These are phyloP conservation scores for Heteractis magnifica DNA, from an alignment of 92 coral and sea anemone species.

Conservation along the genomic window DNA sequence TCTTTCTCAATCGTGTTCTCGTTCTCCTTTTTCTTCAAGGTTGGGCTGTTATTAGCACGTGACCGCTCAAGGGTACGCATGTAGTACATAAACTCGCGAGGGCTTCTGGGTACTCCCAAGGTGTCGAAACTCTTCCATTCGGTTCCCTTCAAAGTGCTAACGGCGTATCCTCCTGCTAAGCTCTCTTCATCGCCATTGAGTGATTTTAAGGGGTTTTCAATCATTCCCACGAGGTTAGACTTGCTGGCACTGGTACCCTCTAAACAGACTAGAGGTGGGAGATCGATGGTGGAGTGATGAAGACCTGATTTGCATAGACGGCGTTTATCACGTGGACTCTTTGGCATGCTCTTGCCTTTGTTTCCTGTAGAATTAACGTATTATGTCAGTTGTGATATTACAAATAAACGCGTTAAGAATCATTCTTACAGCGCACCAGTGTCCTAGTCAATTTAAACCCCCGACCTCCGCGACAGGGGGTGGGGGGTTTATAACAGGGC, in stretches of 20 bases:
- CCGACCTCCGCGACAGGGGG: no score
- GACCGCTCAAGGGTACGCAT: slow-evolving; percentile 38
- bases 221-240: slow-evolving; percentile 41
- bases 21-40: not conserved
- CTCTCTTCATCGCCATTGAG: slow-evolving; percentile 12
- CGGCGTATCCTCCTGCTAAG: not conserved
- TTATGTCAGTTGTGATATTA: not conserved
- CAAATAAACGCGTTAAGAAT: no score
- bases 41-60: slow-evolving; percentile 18
- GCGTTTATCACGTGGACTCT: slow-evolving; percentile 31
- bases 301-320: slow-evolving; percentile 28
- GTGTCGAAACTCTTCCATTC: slow-evolving; percentile 41
- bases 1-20: slow-evolving; percentile 15
- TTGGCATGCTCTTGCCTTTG: slow-evolving; percentile 12
- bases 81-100: slow-evolving; percentile 52
- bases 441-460: no score
- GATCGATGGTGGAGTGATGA: slow-evolving; percentile 47
- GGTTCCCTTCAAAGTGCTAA: slow-evolving; percentile 3
- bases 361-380: slow-evolving; percentile 4
- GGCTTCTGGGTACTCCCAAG: slow-evolving; percentile 46
- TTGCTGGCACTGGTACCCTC: slow-evolving; percentile 19
- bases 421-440: no score
- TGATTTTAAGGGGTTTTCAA: slow-evolving; percentile 38
- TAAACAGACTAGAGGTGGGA: slow-evolving; percentile 37
- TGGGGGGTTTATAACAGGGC: no score